Conservation (phyloP, 2,113 vertebrate genomes). For the Heteronetta atricapilla region DNA sequence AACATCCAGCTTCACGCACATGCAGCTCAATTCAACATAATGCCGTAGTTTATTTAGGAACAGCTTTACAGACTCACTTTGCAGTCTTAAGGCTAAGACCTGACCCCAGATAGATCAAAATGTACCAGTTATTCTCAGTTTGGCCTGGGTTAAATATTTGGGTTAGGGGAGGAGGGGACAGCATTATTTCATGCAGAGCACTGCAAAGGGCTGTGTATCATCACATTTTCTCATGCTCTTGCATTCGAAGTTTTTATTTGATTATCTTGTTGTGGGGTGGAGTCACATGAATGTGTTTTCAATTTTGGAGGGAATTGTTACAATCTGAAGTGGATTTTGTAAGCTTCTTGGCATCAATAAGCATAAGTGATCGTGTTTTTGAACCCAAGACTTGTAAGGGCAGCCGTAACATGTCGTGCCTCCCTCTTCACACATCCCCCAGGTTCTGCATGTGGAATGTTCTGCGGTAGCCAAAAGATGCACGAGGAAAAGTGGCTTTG, state of each 20-base stretch:
- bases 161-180: neutral
- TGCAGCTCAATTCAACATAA: neutral
- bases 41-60: neutral
- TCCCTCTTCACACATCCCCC: neutral
- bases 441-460: neutral
- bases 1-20: neutral
- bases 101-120: neutral
- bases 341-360: neutral
- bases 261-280: neutral
- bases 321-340: conserved; percentile 5
- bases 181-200: neutral
- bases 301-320: conserved; percentile 5
- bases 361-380: neutral
- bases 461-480: neutral
- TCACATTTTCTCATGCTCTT: neutral
- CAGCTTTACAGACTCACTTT: neutral
- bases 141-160: neutral
- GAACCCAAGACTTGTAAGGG: neutral
- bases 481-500: neutral
- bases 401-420: neutral
- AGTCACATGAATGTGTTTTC: neutral
- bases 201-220: neutral
- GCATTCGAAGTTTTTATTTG: neutral
- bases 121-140: neutral
- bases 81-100: neutral